These are phyloP conservation scores for Tachysurus vachellii DNA, from an alignment of 2,113 vertebrate genomes.

Conservation along the genomic window DNA sequence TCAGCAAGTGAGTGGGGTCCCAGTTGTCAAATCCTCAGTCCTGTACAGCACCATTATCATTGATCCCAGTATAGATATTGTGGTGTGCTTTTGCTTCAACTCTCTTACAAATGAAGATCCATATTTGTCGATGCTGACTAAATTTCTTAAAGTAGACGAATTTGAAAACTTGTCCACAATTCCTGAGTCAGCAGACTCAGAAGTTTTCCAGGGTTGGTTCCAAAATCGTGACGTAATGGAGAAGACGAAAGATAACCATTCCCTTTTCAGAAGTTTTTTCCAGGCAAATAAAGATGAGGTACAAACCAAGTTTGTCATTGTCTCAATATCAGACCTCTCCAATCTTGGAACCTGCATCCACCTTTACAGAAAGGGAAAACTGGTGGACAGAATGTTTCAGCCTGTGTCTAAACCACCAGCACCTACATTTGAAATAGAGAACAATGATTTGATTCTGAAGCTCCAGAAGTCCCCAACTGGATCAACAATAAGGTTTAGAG, in stretches of 20 bases:
- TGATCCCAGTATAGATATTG: constrained; percentile 8
- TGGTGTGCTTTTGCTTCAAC: constrained; percentile 56
- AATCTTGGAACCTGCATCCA: constrained; percentile 18
- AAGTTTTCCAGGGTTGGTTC: background rate
- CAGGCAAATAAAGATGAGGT: constrained; percentile 10
- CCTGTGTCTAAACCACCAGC: constrained; percentile 21
- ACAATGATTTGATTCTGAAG: background rate
- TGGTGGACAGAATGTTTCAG: background rate
- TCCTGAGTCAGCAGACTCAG: background rate
- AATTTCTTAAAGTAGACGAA: background rate
- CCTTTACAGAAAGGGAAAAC: constrained; percentile 6
- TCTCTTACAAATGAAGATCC: constrained; percentile 50
- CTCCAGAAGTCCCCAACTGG: constrained; percentile 21
- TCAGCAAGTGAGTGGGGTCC: constrained; percentile 40
- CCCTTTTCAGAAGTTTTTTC: constrained; percentile 2
- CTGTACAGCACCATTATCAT: background rate
- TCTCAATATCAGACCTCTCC: background rate
- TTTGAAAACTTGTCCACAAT: background rate
- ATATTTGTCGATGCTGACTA: background rate
- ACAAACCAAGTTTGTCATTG: background rate
- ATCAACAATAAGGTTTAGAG: constrained; percentile 1
- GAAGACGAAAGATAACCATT: background rate
- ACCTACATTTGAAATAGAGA: background rate
- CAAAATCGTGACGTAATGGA: background rate
- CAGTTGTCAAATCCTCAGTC: background rate